These are phyloP conservation scores for Lamproptera curius DNA, from an alignment of 2,888 invertebrate genomes.

Conservation along the genomic window DNA sequence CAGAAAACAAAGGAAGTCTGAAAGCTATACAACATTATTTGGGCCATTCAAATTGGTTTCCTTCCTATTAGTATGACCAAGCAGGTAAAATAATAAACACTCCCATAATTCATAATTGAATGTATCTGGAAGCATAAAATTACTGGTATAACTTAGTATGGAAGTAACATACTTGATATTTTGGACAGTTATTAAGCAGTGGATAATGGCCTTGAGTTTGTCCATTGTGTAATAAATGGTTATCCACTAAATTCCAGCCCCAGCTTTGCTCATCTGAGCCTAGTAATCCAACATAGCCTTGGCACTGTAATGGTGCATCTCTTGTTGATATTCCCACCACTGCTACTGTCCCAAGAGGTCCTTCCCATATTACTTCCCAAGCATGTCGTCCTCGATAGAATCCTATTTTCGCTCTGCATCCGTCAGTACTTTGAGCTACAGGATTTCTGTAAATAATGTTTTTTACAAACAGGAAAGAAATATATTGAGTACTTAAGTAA, in stretches of 20 bases:
- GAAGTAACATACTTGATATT: constrained; percentile 88
- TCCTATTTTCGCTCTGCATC: constrained; percentile 92
- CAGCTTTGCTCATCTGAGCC: constrained; percentile 98
- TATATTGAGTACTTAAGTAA: no score
- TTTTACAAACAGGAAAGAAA: neutral
- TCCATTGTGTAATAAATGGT: constrained; percentile 97
- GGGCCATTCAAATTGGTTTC: no score
- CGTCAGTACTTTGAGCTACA: constrained; percentile 99
- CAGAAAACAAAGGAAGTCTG: no score
- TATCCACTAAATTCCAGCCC: constrained; percentile 99
- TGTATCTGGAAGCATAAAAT: neutral
- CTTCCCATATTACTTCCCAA: constrained; percentile 99
- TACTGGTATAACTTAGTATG: neutral
- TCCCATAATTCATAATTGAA: no score
- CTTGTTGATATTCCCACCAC: constrained; percentile 97
- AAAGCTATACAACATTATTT: no score
- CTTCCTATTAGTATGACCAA: no score
- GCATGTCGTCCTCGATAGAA: constrained; percentile 95
- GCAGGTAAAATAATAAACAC: no score
- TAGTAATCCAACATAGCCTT: constrained; percentile 95
- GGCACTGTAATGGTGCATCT: constrained; percentile 95
- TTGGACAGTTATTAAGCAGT: constrained; percentile 95
- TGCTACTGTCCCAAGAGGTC: constrained; percentile 98
- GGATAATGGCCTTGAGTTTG: constrained; percentile 97
- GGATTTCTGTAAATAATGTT: constrained; percentile 84